Evolutionary conservation across 2,797 vertebrate species (phyloP), one percentile per base, ranked within the genome.

Genomic region (Phrynocephalus guinanensis): DNA sequence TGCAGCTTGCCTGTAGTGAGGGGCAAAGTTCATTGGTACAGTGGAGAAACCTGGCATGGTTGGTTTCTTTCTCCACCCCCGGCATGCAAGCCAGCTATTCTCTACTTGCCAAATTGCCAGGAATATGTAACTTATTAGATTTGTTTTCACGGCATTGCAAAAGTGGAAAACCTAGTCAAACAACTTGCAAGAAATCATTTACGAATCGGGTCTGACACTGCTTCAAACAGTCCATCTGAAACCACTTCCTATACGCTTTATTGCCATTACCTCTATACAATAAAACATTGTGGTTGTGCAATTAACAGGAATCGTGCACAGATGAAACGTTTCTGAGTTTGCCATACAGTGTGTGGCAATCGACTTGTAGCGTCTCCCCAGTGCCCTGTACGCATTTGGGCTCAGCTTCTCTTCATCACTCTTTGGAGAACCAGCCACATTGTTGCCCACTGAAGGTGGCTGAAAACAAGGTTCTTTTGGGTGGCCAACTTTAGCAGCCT

Each of bases 1-100:
- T 93, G 90, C 94, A 95, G 97, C 91, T 97, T 96, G 95, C 95
- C 84, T 92, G 95, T 92, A 93, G 80, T 95, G 79, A 89, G 84
- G 89, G 89, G 88, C 93, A 93, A 92, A 95, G 93, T 92, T 94
- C 93, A 93, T 86, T 90, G 95, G 90, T 91, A 93, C 88, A 87
- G 70, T 89, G 86, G 86, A 76, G 95, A 91, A 96, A 91, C 85
- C 90, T 90, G 89, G 56, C 1, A 0, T 28, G 83, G 84, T 91
- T 88, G 72, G 88, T 91, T 89, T 87, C n/a, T 7, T 91, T 13
- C 16, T 91, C 60, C 85, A 81, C 85, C 83, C 93, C 91, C 93
- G 95, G 85, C 86, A 94, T 93, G 75, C 72, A 91, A 87, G 76
- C 83, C 83, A 93, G 81, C 86, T 90, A 33, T 91, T 92, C 88